Conservation (phyloP, 2,113 vertebrate genomes). For the Malurus melanocephalus region DNA sequence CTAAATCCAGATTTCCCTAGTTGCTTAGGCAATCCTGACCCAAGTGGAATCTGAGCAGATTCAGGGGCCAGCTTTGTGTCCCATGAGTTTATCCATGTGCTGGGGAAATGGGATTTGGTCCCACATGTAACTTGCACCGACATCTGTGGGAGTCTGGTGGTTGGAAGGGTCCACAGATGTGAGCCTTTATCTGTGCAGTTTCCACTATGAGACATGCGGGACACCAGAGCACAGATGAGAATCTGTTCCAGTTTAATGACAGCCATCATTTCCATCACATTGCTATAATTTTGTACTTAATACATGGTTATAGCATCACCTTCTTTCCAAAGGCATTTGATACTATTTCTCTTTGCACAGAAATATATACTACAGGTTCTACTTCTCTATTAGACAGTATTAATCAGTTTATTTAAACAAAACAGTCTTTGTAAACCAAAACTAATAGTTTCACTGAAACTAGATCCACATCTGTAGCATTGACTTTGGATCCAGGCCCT, state of each 20-base stretch:
- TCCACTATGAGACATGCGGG: background rate
- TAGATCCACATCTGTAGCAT: constrained; percentile 20
- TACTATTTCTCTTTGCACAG: constrained; percentile 1
- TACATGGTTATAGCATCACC: background rate
- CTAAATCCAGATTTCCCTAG: background rate
- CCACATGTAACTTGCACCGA: background rate
- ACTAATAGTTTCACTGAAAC: constrained; percentile 63
- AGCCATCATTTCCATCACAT: background rate
- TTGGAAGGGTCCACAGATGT: background rate
- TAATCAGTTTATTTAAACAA: constrained; percentile 31
- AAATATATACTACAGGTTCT: background rate
- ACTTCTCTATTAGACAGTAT: background rate
- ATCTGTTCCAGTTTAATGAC: background rate
- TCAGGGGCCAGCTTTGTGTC: background rate
- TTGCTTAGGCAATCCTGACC: background rate
- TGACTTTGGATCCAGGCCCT: constrained; percentile 52
- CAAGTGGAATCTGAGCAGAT: background rate
- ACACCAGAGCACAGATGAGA: background rate
- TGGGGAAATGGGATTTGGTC: background rate
- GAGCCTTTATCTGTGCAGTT: background rate
- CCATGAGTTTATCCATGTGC: background rate
- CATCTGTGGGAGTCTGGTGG: background rate
- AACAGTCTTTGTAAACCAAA: constrained; percentile 20
- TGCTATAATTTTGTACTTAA: background rate
- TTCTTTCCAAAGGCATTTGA: constrained; percentile 2